Evolutionary conservation across 2,797 vertebrate genomes (phyloP).

Genomic region (Stomatorhinus walkeri): DNA sequence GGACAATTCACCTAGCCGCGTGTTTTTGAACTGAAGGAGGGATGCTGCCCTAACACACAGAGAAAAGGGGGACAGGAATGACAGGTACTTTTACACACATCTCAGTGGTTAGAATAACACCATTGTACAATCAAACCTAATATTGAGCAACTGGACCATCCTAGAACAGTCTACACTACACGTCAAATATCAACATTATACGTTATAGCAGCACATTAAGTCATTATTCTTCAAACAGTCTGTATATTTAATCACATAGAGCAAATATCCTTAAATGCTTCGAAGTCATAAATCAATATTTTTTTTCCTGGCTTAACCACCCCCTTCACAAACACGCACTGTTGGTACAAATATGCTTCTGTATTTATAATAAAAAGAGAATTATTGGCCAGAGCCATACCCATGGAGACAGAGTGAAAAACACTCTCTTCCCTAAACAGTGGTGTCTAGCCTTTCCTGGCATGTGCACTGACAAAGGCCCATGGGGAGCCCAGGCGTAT

Average conservation of each 20-base stretch:
- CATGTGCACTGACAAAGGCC: background rate
- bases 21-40: background rate
- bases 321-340: background rate
- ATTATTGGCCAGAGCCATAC: background rate
- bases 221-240: background rate
- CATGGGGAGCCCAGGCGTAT: background rate
- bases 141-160: background rate
- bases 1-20: background rate
- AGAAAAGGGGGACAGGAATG: background rate
- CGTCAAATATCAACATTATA: background rate
- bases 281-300: background rate
- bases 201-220: background rate
- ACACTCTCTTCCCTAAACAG: background rate
- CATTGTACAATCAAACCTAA: background rate
- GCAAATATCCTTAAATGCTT: background rate
- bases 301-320: background rate
- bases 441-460: background rate
- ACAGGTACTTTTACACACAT: background rate
- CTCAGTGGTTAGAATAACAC: background rate
- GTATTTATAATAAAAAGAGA: constrained; percentile 10
- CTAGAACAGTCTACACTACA: background rate
- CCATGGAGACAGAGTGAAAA: constrained; percentile 11
- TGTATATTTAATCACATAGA: constrained; percentile 1
- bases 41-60: background rate
- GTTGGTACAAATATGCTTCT: background rate